Evolutionary conservation across 53 echinoderm and acorn worm genomes (phyloP), one percentile per base, ranked within the genome.

Genomic region (Paracentrotus lividus): DNA sequence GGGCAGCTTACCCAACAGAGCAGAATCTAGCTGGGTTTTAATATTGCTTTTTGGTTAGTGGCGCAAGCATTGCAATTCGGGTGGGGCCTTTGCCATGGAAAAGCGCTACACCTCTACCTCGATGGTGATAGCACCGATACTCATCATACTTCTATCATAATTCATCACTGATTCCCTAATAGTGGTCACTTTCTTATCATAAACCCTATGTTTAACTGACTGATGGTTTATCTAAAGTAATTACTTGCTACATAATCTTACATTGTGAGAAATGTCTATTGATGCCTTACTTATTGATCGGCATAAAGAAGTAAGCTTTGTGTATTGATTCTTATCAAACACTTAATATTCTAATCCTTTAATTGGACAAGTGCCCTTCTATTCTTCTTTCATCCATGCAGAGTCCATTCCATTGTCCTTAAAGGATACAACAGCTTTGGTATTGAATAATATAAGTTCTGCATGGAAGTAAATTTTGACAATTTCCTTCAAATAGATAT

Each of bases 1-100:
- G 81, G 56, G 20, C 61, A 92, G 92, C 55, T 92, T 81, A 81
- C 81, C 81, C 57, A 34, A 78, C 81, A 42, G 33, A 92, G 92
- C 49, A 57, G 78, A 42, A 72, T 72, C 90, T 75, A 86, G 86
- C 86, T 86, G 86, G 18, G 86, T 86, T 81, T 89, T 64, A 61
- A 89, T 89, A 89, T 89, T 89, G 89, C 89, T 42, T 60, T 89
- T 89, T 51, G 1, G 56, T 29, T 84, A 27, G 84, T 72, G 72
- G 72, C 72, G 34, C 72, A 15, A 45, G 47, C 81, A 81, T 81
- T 47, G n/a, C 81, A 81, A 8, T 24, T 81, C 81, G 81, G 81
- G 81, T 81, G 81, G 81, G 81, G 81, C 47, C 26, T n/a, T 81
- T 12, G 49, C 81, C 16, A 34, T 47, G 27, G 81, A 3, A 81